A percentile compares a stretch with the other conserved stretches of the same genome.
These are phyloP conservation scores for Antechinus stuartii DNA, from an alignment of 2,113 vertebrate genomes.

Conservation along the genomic window DNA sequence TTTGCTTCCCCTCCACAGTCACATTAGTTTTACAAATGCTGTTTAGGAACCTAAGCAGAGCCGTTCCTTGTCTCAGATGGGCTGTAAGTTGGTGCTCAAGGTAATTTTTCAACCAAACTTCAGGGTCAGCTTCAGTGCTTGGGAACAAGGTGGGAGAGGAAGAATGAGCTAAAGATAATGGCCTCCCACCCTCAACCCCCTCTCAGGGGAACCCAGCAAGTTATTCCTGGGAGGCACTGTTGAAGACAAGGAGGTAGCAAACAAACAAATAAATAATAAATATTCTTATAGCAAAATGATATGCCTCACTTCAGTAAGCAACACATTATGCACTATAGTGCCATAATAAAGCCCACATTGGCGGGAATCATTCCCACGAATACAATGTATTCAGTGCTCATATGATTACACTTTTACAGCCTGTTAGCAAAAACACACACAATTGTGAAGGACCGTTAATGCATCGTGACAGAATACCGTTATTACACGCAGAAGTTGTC, in stretches of 20 bases:
- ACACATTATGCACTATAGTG: slow-evolving; percentile 70
- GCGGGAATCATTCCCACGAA: slow-evolving; percentile 57
- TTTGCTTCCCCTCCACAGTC: slow-evolving; percentile 18
- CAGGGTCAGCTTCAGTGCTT: slow-evolving; percentile 8
- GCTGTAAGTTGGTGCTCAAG: slow-evolving; percentile 37
- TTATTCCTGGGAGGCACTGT: slow-evolving; percentile 34
- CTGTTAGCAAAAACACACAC: slow-evolving; percentile 75
- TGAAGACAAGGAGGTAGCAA: slow-evolving; percentile 34
- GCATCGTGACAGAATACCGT: slow-evolving; percentile 72
- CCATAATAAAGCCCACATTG: slow-evolving; percentile 66
- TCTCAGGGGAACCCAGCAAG: not conserved
- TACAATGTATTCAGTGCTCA: slow-evolving; percentile 75
- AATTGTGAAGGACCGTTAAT: slow-evolving; percentile 74
- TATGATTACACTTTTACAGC: slow-evolving; percentile 78
- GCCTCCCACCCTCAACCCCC: no score
- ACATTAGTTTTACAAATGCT: slow-evolving; percentile 65
- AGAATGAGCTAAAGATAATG: not conserved
- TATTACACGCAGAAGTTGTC: slow-evolving; percentile 76
- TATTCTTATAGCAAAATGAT: slow-evolving; percentile 68
- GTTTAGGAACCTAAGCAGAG: slow-evolving; percentile 42
- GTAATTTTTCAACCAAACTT: slow-evolving; percentile 34
- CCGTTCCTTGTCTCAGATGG: slow-evolving; percentile 45
- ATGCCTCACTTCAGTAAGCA: slow-evolving; percentile 78
- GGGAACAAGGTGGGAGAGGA: slow-evolving; percentile 6
- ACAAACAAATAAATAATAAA: slow-evolving; percentile 75